Conservation (phyloP, 2,113 vertebrate genomes). For the Candoia aspera region DNA sequence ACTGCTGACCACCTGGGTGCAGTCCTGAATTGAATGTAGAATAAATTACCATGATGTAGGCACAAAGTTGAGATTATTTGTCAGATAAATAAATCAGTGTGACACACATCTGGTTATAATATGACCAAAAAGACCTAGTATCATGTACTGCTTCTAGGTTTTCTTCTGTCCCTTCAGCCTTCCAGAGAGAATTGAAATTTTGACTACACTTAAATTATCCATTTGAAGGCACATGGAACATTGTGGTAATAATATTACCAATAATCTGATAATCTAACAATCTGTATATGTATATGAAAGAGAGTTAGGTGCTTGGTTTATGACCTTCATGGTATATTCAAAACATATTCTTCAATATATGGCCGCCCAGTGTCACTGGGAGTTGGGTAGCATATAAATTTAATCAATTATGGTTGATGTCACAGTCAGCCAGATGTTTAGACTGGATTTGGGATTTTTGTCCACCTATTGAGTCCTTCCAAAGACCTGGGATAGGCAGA, state of each 20-base stretch:
- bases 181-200: not conserved
- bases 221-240: not conserved
- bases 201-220: not conserved
- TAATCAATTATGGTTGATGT: not conserved
- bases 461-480: not conserved
- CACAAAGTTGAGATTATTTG: slow-evolving; percentile 54
- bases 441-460: not conserved
- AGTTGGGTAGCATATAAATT: not conserved
- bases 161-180: slow-evolving; percentile 2
- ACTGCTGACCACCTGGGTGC: slow-evolving; percentile 19
- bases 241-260: not conserved
- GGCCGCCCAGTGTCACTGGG: not conserved
- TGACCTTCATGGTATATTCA: not conserved
- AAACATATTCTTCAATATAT: not conserved
- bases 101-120: slow-evolving; percentile 19
- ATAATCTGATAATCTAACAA: not conserved
- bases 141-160: slow-evolving; percentile 5
- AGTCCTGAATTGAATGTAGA: slow-evolving; percentile 44
- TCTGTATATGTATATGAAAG: not conserved
- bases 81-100: slow-evolving; percentile 36
- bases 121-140: slow-evolving; percentile 26
- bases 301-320: not conserved
- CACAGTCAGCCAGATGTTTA: not conserved
- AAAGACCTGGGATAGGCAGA: no score
- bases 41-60: slow-evolving; percentile 52